A percentile compares a stretch with the other conserved stretches of the same genome.
Evolutionary conservation across 2,888 invertebrate species (phyloP).

Genomic region (Erebia ligea): DNA sequence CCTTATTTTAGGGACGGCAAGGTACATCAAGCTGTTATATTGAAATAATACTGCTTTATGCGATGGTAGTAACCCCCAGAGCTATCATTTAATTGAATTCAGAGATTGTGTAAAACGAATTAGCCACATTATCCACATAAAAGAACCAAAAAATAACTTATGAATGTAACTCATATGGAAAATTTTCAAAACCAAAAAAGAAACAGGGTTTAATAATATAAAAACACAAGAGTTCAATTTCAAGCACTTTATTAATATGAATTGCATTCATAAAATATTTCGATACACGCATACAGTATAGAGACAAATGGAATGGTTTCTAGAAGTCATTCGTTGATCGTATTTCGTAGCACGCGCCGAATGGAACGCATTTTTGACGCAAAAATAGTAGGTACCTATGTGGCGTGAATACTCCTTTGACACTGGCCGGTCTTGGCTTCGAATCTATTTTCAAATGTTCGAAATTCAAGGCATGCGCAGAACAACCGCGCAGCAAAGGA

Average conservation of each 20-base stretch:
- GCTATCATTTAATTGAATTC: too few species aligned
- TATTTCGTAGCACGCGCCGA: background rate
- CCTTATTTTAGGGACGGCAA: too few species aligned
- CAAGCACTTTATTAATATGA: constrained; percentile 79
- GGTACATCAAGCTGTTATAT: too few species aligned
- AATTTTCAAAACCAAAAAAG: constrained; percentile 39
- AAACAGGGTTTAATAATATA: constrained; percentile 47
- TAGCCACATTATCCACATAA: background rate
- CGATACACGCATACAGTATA: constrained; percentile 34
- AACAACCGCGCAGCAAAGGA: too few species aligned
- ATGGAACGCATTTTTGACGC: background rate
- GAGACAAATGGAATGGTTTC: constrained; percentile 36
- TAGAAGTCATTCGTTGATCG: constrained; percentile 12
- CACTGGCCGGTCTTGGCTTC: too few species aligned
- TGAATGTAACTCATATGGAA: constrained; percentile 80
- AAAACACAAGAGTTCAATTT: constrained; percentile 54
- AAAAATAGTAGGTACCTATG: too few species aligned
- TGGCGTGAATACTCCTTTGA: too few species aligned
- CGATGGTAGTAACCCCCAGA: too few species aligned
- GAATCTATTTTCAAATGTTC: too few species aligned
- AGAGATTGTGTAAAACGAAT: too few species aligned
- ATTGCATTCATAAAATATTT: constrained; percentile 74
- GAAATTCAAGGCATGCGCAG: too few species aligned
- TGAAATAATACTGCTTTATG: too few species aligned
- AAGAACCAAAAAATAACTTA: constrained; percentile 47